Conservation (phyloP, 2,797 vertebrate genomes). For the Cacajao melanocephalus region DNA sequence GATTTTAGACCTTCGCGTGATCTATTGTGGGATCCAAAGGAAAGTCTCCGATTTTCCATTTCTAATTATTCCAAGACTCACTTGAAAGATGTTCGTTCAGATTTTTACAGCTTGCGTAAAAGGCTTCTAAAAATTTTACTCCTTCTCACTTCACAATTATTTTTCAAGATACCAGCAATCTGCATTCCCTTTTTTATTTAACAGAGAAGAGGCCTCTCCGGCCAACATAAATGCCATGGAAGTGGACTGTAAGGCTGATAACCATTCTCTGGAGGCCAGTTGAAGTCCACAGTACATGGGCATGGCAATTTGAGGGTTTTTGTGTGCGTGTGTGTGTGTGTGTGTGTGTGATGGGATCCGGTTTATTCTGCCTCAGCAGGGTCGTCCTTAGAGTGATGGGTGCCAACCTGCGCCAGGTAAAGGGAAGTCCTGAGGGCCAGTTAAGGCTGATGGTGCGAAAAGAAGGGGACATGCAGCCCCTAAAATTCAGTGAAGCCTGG, state of each 20-base stretch:
- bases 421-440: slow-evolving; percentile 60
- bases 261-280: not conserved
- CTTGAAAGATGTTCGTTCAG: slow-evolving; percentile 78
- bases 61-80: slow-evolving; percentile 75
- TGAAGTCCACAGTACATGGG: not conserved
- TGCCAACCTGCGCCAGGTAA: slow-evolving; percentile 29
- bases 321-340: too few species aligned
- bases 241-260: not conserved
- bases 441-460: slow-evolving; percentile 52
- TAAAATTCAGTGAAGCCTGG: slow-evolving; percentile 57
- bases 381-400: slow-evolving; percentile 31
- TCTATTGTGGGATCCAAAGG: slow-evolving; percentile 67
- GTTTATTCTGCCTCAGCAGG: slow-evolving; percentile 40
- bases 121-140: slow-evolving; percentile 80
- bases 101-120: slow-evolving; percentile 75
- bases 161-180: slow-evolving; percentile 36
- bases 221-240: not conserved
- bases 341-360: not conserved
- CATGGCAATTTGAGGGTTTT: not conserved
- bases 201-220: not conserved
- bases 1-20: not conserved
- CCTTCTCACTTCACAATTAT: slow-evolving; percentile 54
- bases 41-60: slow-evolving; percentile 77
- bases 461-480: slow-evolving; percentile 8
- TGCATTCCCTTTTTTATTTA: slow-evolving; percentile 34